Conservation (phyloP, 2,888 invertebrate species). For the Parapristionchus giblindavisi region DNA sequence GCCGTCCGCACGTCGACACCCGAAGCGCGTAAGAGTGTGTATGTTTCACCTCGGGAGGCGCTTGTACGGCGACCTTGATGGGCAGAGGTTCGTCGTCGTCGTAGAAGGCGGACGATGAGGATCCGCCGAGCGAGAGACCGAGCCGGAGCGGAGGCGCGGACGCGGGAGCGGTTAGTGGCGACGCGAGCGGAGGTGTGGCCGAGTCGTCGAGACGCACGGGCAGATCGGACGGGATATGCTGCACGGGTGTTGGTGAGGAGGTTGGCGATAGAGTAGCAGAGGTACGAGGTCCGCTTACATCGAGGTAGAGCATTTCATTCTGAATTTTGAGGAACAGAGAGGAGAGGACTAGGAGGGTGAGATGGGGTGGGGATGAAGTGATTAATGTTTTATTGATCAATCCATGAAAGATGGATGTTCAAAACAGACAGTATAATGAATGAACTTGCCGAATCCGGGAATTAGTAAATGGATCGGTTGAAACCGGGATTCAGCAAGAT, state of each 20-base stretch:
- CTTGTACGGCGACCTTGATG: neutral
- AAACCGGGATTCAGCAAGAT: too few relatives aligned
- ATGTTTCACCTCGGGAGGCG: slow-evolving; percentile 1
- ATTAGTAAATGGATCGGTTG: too few relatives aligned
- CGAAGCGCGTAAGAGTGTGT: too few relatives aligned
- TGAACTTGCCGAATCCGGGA: too few relatives aligned
- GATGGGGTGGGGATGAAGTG: too few relatives aligned
- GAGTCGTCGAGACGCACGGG: slow-evolving; percentile 15
- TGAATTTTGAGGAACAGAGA: too few relatives aligned
- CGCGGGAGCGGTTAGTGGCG: neutral
- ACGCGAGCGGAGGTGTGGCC: neutral
- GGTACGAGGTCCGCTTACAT: too few relatives aligned
- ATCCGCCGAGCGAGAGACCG: slow-evolving; percentile 16
- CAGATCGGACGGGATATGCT: slow-evolving; percentile 25
- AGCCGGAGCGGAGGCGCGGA: neutral
- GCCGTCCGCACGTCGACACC: too few relatives aligned
- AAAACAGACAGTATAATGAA: too few relatives aligned
- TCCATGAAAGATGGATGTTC: neutral
- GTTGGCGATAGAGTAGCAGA: neutral
- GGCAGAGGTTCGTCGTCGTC: slow-evolving; percentile 25
- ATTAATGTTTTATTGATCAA: too few relatives aligned
- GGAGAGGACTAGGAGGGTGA: too few relatives aligned
- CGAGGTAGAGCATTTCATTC: slow-evolving; percentile 33
- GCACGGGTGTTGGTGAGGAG: neutral
- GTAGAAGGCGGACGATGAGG: too few relatives aligned